Evolutionary conservation across 1,140 invertebrate species (phyloP).

Genomic region (Aricia agestis): DNA sequence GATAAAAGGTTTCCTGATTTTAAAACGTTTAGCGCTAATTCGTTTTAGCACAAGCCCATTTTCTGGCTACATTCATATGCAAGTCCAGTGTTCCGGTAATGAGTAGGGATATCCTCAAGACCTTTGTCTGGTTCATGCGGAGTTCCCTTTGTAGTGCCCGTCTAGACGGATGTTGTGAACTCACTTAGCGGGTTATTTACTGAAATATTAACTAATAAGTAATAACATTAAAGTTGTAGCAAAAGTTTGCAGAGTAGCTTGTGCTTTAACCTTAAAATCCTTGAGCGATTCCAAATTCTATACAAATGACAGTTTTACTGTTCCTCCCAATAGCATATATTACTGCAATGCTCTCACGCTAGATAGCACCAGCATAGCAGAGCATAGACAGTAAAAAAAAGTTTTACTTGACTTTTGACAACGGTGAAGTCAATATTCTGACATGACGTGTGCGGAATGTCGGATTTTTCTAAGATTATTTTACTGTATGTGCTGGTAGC

Average conservation of each 20-base stretch:
- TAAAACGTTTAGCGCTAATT: neutral
- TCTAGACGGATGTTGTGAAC: conserved; percentile 38
- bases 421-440: too few relatives aligned
- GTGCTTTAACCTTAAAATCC: neutral
- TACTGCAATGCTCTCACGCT: too few relatives aligned
- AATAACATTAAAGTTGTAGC: neutral
- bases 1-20: neutral
- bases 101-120: conserved; percentile 37
- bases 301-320: too few relatives aligned
- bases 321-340: too few relatives aligned
- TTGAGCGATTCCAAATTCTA: too few relatives aligned
- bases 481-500: too few relatives aligned
- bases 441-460: too few relatives aligned
- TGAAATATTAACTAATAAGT: neutral
- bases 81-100: conserved; percentile 29
- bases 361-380: too few relatives aligned
- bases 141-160: conserved; percentile 42
- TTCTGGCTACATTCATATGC: conserved; percentile 4
- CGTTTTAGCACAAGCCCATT: neutral
- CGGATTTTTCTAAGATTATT: too few relatives aligned
- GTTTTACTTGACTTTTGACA: too few relatives aligned
- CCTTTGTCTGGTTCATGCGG: conserved; percentile 35
- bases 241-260: neutral
- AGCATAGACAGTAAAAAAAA: too few relatives aligned
- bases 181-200: conserved; percentile 17